Percentiles rank a stretch among this genome's conserved stretches.
Evolutionary conservation across 1,140 invertebrate species (phyloP).

Genomic region (Pseudomyrmex gracilis): DNA sequence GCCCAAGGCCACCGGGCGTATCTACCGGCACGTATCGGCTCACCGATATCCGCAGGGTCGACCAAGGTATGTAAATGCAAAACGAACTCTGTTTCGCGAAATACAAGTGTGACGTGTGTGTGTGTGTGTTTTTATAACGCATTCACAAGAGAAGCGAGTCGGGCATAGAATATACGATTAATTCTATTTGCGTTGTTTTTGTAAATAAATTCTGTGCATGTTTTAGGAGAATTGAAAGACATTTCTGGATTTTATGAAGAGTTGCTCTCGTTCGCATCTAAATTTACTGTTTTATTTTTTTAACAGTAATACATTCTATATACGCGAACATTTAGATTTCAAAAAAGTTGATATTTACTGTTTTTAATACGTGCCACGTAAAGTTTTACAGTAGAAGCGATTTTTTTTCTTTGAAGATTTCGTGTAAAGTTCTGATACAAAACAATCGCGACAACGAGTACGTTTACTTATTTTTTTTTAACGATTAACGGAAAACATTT

Average conservation of each 20-base stretch:
- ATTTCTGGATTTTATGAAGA: neutral
- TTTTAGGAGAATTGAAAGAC: neutral
- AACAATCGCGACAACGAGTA: neutral
- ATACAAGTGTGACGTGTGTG: neutral
- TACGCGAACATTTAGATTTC: no score
- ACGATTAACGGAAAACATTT: slow-evolving; percentile 33
- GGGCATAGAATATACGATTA: slow-evolving; percentile 9
- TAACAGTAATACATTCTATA: no score
- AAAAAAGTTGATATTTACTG: no score
- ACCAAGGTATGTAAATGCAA: slow-evolving; percentile 51
- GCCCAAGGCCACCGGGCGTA: slow-evolving; percentile 64
- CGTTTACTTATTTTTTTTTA: neutral
- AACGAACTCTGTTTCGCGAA: slow-evolving; percentile 7
- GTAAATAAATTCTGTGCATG: neutral
- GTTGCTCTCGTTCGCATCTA: neutral
- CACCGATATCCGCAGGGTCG: neutral
- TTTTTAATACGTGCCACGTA: no score
- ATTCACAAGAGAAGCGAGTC: slow-evolving; percentile 3
- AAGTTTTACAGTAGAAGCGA: no score
- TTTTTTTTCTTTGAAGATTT: no score
- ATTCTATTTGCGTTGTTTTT: slow-evolving; percentile 20
- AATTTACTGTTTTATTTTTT: no score
- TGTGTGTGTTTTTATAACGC: neutral
- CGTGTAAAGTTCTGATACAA: no score
- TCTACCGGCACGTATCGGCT: slow-evolving; percentile 28